Percentiles rank a stretch among this genome's conserved stretches.
These are phyloP conservation scores for Aphrocallistes beatrix DNA, from an alignment of 37 sponge, comb jelly and placozoan species.

Conservation along the genomic window DNA sequence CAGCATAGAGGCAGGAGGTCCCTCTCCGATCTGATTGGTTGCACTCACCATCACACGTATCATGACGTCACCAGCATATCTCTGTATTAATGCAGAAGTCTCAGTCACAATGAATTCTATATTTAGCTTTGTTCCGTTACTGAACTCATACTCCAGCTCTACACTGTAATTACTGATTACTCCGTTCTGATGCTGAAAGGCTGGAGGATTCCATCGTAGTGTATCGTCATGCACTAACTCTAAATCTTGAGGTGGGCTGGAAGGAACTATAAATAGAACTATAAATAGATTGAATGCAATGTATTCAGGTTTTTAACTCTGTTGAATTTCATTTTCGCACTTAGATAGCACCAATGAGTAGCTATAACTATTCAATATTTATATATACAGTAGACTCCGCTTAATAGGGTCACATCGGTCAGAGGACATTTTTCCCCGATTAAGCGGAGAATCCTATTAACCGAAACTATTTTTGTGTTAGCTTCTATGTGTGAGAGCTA, in stretches of 20 bases:
- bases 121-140: not conserved
- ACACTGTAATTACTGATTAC: not conserved
- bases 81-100: not conserved
- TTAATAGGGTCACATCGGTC: too few relatives aligned
- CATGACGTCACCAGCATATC: not conserved
- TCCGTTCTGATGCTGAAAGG: not conserved
- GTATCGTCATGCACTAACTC: not conserved
- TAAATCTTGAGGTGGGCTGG: not conserved
- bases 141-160: not conserved
- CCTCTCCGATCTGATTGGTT: not conserved
- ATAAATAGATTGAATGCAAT: not conserved
- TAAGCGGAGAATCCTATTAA: too few relatives aligned
- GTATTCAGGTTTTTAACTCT: too few relatives aligned
- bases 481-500: too few relatives aligned
- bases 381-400: too few relatives aligned
- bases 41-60: not conserved
- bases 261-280: too few relatives aligned
- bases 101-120: not conserved
- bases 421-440: too few relatives aligned
- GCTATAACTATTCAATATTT: too few relatives aligned
- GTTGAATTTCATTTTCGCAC: too few relatives aligned
- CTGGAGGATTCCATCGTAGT: not conserved
- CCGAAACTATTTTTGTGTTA: too few relatives aligned
- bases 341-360: too few relatives aligned
- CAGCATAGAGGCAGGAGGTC: not conserved